phyloP scores from a whole-genome alignment of 2,113 vertebrate genomes.

The Panurus biarmicus region DNA sequence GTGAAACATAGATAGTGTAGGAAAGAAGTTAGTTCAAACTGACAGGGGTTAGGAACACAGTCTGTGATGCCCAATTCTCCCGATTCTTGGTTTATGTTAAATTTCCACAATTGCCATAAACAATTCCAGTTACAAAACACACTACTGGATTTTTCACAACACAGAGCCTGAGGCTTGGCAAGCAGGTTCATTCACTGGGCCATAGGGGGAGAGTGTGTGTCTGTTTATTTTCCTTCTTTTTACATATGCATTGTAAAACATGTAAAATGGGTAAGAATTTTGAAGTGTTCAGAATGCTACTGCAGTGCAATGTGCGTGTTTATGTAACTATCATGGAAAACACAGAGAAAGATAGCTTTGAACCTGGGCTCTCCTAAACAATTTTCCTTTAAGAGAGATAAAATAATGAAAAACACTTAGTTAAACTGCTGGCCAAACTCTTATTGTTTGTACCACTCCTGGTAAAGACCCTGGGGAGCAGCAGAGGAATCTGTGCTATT shows the following conservation, averaged over 20 bases:
- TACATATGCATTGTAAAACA: background rate
- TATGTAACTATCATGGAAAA: background rate
- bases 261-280: background rate
- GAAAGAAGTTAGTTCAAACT: background rate
- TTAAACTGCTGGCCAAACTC: conserved; percentile 67
- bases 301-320: background rate
- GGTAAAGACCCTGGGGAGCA: conserved; percentile 58
- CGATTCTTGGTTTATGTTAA: background rate
- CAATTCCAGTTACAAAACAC: background rate
- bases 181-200: background rate
- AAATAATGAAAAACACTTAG: conserved; percentile 57
- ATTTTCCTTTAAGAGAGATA: conserved; percentile 8
- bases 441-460: conserved; percentile 54
- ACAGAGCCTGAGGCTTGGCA: background rate
- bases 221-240: background rate
- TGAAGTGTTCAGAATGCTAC: background rate
- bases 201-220: accelerated
- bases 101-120: background rate
- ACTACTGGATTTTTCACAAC: background rate
- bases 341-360: background rate
- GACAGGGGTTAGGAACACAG: background rate
- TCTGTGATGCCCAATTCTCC: background rate
- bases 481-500: conserved; percentile 66
- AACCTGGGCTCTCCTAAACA: background rate
- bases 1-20: background rate